Conservation (phyloP, 2,113 vertebrate species). For the Macheiramphus alcinus region DNA sequence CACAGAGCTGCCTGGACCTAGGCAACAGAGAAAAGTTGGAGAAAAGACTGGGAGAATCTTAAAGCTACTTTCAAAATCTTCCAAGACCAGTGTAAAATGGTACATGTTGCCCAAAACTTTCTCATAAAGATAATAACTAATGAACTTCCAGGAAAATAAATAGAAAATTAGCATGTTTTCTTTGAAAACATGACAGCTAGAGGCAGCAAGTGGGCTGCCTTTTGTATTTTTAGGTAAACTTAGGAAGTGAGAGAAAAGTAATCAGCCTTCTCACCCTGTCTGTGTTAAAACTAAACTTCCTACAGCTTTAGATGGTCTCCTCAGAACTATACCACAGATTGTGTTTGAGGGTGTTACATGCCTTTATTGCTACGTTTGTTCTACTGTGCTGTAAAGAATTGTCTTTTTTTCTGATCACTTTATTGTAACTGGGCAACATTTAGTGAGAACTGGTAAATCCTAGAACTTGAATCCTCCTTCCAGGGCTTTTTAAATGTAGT, state of each 20-base stretch:
- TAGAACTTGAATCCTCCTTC: neutral
- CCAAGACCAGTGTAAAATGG: neutral
- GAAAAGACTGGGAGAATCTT: neutral
- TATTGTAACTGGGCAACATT: neutral
- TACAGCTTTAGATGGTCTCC: neutral
- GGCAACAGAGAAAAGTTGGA: neutral
- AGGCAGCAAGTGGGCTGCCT: neutral
- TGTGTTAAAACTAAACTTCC: neutral
- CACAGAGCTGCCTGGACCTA: neutral
- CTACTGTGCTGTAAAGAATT: neutral
- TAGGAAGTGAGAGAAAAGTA: neutral
- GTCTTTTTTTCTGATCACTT: neutral
- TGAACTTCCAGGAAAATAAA: neutral
- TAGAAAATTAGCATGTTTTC: neutral
- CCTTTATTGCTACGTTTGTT: neutral
- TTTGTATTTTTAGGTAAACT: neutral
- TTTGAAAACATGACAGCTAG: neutral
- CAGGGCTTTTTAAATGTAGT: neutral
- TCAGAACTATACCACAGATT: neutral
- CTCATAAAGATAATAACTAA: neutral
- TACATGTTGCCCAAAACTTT: neutral
- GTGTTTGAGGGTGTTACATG: neutral
- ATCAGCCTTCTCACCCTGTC: neutral
- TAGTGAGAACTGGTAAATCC: neutral
- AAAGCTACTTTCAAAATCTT: neutral